Evolutionary conservation across 2,113 vertebrate species (phyloP), one percentile per base, ranked within the genome.

Genomic region (Xiphophorus couchianus): DNA sequence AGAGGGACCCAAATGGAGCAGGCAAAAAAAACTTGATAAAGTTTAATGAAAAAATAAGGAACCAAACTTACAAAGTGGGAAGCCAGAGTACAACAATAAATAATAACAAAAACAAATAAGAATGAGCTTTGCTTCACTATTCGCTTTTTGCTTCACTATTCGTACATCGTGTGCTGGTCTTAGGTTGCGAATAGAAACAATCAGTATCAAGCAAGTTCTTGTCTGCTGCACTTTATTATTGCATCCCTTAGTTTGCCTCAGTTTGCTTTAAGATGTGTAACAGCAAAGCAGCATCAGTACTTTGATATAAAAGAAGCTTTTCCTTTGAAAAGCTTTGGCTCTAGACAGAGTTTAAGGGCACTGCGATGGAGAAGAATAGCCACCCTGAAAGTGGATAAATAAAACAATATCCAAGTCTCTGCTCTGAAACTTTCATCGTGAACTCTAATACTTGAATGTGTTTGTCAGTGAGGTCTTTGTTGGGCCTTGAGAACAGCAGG

Each of bases 401-500:
- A 54, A 81, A 87, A 85, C 82, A 80, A 89, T 73, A 80, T 77
- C 58, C 1, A 30, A 76, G 69, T 33, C 35, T 86, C 81, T 66
- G 73, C 73, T 81, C 71, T 74, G 54, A 78, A 87, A 86, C 75
- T 67, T 85, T 83, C 73, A 80, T 74, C 51, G 65, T 78, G 83
- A 80, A 81, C 79, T 84, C 62, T 42, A 70, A 58, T 64, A 62
- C 71, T 80, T 65, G 14, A 39, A 58, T 54, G 80, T 78, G 83
- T 85, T 89, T 87, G 85, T 88, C 80, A 81, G 82, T 63, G 80
- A 64, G n/a, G 66, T 65, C 86, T 86, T 89, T 88, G 88, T 90
- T 87, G 87, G 64, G 81, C 77, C 87, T 84, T 75, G 79, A 87
- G 87, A 89, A 86, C 90, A 91, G 91, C 88, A 88, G 90, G 91